Evolutionary conservation across 2,113 vertebrate species (phyloP).

Genomic region (Proterorhinus semilunaris): DNA sequence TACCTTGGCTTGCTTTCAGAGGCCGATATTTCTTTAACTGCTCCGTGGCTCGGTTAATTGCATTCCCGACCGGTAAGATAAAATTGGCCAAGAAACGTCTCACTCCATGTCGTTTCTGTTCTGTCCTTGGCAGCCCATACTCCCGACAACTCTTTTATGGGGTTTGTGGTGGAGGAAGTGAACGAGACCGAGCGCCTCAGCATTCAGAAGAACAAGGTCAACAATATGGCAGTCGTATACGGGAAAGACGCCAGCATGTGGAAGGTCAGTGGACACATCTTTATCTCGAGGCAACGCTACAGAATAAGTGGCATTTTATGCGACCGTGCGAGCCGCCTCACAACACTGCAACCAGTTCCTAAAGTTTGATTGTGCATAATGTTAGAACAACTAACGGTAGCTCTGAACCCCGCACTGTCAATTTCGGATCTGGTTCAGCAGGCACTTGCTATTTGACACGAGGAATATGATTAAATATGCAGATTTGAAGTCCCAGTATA

Average conservation of each 20-base stretch:
- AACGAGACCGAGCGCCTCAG: constrained; percentile 84
- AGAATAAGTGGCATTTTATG: background rate
- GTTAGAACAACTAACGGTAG: too few relatives aligned
- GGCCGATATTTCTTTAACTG: background rate
- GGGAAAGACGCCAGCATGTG: constrained; percentile 97
- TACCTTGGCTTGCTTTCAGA: background rate
- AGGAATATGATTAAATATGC: too few relatives aligned
- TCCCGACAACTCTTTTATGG: constrained; percentile 99
- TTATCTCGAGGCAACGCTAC: background rate
- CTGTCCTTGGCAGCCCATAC: constrained; percentile 86
- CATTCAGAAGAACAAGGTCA: constrained; percentile 85
- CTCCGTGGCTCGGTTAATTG: constrained; percentile 8
- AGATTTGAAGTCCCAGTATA: too few relatives aligned
- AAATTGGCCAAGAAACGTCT: constrained; percentile 24
- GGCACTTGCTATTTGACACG: too few relatives aligned
- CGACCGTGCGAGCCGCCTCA: background rate
- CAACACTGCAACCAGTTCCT: too few relatives aligned
- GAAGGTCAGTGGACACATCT: constrained; percentile 81
- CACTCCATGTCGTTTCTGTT: constrained; percentile 26
- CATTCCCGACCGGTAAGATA: constrained; percentile 7
- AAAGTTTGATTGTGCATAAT: too few relatives aligned
- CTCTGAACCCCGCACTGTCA: too few relatives aligned
- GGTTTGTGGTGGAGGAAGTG: constrained; percentile 94
- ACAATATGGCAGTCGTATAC: constrained; percentile 94
- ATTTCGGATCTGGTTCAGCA: too few relatives aligned